Conservation (phyloP, 2,888 invertebrate genomes). For the Micoletzkya japonica region DNA sequence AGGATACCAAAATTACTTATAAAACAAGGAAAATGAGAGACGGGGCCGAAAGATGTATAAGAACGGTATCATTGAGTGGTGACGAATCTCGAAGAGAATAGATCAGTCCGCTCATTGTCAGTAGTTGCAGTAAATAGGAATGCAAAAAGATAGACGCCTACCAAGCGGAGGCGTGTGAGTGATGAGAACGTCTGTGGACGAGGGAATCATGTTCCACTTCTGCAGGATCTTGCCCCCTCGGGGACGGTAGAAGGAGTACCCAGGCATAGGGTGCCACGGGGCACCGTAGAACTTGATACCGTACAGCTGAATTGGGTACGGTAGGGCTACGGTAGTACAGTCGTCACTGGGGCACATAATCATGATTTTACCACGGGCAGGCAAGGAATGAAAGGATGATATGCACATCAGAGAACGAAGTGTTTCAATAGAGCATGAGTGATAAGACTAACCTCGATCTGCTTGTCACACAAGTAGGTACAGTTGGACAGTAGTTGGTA, state of each 20-base stretch:
- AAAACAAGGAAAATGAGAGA: too few relatives aligned
- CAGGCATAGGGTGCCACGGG: slow-evolving; percentile 64
- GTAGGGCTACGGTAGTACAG: too few relatives aligned
- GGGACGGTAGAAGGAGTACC: slow-evolving; percentile 59
- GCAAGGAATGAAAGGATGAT: not conserved
- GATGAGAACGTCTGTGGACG: slow-evolving; percentile 77
- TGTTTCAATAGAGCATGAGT: not conserved
- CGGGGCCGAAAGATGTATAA: too few relatives aligned
- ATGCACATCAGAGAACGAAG: not conserved
- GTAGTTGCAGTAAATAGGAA: too few relatives aligned
- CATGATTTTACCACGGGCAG: not conserved
- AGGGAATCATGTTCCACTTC: slow-evolving; percentile 80
- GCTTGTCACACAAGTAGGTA: slow-evolving; percentile 57
- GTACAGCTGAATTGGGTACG: slow-evolving; percentile 35
- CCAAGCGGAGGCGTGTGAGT: slow-evolving; percentile 80
- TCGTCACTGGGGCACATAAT: too few relatives aligned
- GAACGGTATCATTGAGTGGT: too few relatives aligned
- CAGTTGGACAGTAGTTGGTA: slow-evolving; percentile 62
- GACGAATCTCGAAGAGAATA: too few relatives aligned
- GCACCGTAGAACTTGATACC: slow-evolving; percentile 61
- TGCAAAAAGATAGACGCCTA: slow-evolving; percentile 26
- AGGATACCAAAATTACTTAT: too few relatives aligned
- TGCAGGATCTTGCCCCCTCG: slow-evolving; percentile 76
- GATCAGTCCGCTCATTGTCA: too few relatives aligned
- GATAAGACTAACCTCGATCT: slow-evolving; percentile 50